These are phyloP conservation scores for Heliconius nattereri DNA, from an alignment of 1,140 invertebrate species.

Conservation along the genomic window DNA sequence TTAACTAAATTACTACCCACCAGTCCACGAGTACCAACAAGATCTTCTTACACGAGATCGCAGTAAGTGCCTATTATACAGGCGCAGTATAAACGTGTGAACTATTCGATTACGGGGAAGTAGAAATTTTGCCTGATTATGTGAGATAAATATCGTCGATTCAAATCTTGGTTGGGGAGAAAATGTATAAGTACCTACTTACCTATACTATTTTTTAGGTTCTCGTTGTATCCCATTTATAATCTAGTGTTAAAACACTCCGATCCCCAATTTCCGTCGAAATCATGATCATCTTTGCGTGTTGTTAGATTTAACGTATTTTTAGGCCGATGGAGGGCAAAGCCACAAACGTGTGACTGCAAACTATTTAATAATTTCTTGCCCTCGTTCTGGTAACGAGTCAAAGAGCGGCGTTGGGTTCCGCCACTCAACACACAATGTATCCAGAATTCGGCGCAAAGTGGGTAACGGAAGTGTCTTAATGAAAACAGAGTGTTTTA, in stretches of 20 bases:
- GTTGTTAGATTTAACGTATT: too few relatives aligned
- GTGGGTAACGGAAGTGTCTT: background rate
- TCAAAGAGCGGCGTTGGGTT: background rate
- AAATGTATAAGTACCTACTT: background rate
- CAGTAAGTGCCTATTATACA: slow-evolving; percentile 7
- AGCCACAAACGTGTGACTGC: too few relatives aligned
- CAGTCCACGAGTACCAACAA: background rate
- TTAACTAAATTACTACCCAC: background rate
- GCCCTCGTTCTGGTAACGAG: background rate
- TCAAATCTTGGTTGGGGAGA: background rate
- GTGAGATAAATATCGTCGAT: background rate
- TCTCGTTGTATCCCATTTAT: too few relatives aligned
- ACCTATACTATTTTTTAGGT: too few relatives aligned
- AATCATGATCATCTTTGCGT: too few relatives aligned
- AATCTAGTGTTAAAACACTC: too few relatives aligned
- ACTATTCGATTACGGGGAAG: background rate
- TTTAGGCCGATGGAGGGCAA: too few relatives aligned
- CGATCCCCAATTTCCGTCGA: too few relatives aligned
- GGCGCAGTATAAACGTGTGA: slow-evolving; percentile 12
- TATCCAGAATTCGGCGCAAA: background rate
- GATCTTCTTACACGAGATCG: background rate
- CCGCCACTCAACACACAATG: background rate
- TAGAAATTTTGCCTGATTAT: slow-evolving; percentile 2
- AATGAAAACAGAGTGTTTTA: background rate
- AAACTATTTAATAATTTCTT: background rate